Conservation (phyloP, 1,140 invertebrate species). For the Arctopsyche grandis region DNA sequence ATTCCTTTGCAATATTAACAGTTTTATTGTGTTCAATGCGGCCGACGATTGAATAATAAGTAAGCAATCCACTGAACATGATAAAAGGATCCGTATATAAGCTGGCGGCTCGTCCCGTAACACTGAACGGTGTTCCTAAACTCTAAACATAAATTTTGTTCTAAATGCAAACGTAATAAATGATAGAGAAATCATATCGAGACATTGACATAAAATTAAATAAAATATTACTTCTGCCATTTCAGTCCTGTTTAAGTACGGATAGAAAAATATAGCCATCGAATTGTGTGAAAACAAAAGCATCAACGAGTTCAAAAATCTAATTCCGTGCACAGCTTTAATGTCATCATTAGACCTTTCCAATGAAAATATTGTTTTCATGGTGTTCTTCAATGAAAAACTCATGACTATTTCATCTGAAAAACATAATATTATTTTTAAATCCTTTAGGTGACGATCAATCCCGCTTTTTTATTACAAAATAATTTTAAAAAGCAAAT, state of each 20-base stretch:
- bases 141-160: constrained; percentile 57
- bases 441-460: not conserved
- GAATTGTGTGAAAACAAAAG: constrained; percentile 73
- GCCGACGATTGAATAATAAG: constrained; percentile 70
- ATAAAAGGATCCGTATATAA: constrained; percentile 76
- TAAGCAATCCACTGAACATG: constrained; percentile 73
- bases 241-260: constrained; percentile 71
- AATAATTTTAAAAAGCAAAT: not conserved
- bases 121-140: constrained; percentile 71
- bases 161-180: no score
- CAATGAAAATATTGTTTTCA: constrained; percentile 66
- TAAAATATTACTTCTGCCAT: constrained; percentile 68
- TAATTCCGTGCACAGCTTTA: constrained; percentile 69
- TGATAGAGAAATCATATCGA: no score
- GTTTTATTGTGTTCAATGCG: constrained; percentile 67
- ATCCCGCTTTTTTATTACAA: not conserved
- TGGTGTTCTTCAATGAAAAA: constrained; percentile 73
- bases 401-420: constrained; percentile 65
- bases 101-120: constrained; percentile 71
- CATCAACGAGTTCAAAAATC: constrained; percentile 71
- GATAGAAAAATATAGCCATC: constrained; percentile 73
- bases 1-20: constrained; percentile 70
- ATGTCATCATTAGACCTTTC: constrained; percentile 67
- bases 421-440: constrained; percentile 37
- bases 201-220: no score